Evolutionary conservation across 2,797 vertebrate species (phyloP).

Genomic region (Cirrhinus mrigala): DNA sequence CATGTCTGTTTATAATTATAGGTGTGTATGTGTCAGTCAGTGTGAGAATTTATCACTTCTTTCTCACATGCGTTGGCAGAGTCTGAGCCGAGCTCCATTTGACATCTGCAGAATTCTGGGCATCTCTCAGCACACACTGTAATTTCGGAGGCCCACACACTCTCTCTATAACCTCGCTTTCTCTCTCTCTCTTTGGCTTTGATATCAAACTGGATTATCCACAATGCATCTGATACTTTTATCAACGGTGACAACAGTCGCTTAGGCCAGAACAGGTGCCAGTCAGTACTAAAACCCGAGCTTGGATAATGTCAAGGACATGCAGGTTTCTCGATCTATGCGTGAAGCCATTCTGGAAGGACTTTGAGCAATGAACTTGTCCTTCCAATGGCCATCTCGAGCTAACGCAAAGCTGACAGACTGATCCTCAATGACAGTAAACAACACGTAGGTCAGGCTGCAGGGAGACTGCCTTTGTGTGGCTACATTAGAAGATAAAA

Average conservation of each 20-base stretch:
- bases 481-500: background rate
- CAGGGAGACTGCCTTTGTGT: background rate
- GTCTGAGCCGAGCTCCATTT: conserved; percentile 14
- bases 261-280: conserved; percentile 53
- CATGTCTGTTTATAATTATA: conserved; percentile 36
- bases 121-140: conserved; percentile 51
- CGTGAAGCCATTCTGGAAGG: conserved; percentile 46
- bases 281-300: conserved; percentile 21
- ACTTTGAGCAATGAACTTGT: conserved; percentile 54
- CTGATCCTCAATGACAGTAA: conserved; percentile 38
- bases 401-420: conserved; percentile 42
- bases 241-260: conserved; percentile 29
- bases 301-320: conserved; percentile 57
- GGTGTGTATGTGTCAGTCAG: conserved; percentile 49
- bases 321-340: conserved; percentile 48
- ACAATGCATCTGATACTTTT: conserved; percentile 48
- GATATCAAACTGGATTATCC: conserved; percentile 57
- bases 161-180: background rate
- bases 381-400: conserved; percentile 50
- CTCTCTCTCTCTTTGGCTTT: conserved; percentile 23
- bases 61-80: conserved; percentile 4
- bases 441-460: background rate
- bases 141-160: conserved; percentile 34
- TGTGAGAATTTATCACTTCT: conserved; percentile 46
- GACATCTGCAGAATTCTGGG: conserved; percentile 30